Conservation (phyloP, 2,113 vertebrate genomes). For the Oryctolagus cuniculus region mOryCun1.1 NC_091434.1:36139001-36139500, state of each 20-base stretch:
- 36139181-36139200: background rate
- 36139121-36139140: background rate
- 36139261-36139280: background rate
- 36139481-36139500: no score
- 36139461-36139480: no score
- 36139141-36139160: background rate
- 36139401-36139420: conserved; percentile 34
- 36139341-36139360: background rate
- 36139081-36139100: background rate
- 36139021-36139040: background rate
- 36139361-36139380: background rate
- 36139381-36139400: background rate
- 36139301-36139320: background rate
- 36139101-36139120: background rate
- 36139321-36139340: background rate
- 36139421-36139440: conserved; percentile 47
- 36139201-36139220: background rate
- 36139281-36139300: background rate
- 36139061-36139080: background rate
- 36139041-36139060: background rate
- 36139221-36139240: background rate
- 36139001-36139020: background rate
- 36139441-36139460: no score
- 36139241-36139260: background rate
- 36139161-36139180: background rate